Evolutionary conservation across 2,113 vertebrate genomes (phyloP).

Genomic region (Marcusenius ussheri): DNA sequence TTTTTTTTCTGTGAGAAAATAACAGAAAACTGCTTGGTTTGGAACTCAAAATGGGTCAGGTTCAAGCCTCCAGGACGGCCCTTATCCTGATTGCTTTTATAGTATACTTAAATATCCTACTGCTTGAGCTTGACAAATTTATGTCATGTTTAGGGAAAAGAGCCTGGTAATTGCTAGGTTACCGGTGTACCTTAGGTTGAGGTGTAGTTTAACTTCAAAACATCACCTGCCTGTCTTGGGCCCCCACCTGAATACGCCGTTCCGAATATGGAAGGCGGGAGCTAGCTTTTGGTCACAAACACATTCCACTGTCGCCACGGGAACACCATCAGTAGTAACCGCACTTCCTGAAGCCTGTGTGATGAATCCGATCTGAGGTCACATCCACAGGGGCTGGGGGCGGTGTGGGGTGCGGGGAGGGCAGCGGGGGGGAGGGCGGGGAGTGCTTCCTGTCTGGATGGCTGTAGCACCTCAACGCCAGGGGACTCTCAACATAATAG

Average conservation of each 20-base stretch:
- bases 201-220: neutral
- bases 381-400: neutral
- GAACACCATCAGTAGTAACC: neutral
- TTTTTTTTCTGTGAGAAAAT: neutral
- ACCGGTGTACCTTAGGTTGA: neutral
- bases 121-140: neutral
- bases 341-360: slow-evolving; percentile 2
- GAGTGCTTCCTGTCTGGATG: neutral
- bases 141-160: neutral
- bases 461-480: neutral
- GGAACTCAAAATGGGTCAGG: neutral
- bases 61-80: neutral
- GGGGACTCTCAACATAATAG: slow-evolving; percentile 10
- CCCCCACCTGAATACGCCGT: neutral
- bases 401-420: neutral
- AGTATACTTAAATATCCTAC: neutral
- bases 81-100: neutral
- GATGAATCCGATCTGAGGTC: slow-evolving; percentile 5
- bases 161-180: neutral
- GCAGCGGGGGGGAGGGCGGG: neutral
- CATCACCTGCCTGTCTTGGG: neutral
- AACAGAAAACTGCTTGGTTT: neutral
- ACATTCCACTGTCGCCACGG: neutral
- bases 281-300: neutral
- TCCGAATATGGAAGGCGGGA: neutral